Evolutionary conservation across 2,888 invertebrate species (phyloP), one percentile per base, ranked within the genome.

Genomic region (Ptychoptera albimana): DNA sequence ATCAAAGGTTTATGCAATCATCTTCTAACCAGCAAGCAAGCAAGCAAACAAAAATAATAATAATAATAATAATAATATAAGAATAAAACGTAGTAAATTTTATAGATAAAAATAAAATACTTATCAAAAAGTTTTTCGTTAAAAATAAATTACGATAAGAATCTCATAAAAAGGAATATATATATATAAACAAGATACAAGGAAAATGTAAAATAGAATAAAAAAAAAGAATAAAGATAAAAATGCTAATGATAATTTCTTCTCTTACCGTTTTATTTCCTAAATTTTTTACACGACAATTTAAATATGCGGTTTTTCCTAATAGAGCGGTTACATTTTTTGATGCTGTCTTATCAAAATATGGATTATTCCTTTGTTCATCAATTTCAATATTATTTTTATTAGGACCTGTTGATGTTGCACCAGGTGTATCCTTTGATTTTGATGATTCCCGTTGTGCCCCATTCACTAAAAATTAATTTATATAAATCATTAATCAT

Each of bases 251-350:
- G 1, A 46, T n/a, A n/a, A n/a, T n/a, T n/a, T n/a, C n/a, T n/a
- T n/a, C 42, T 73, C 82, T 79, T 59, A 89, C 88, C 68, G 89
- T 88, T 70, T 85, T 83, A 70, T 91, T 89, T 52, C 86, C 85
- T 61, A 89, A 71, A 69, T 88, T 88, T 69, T 87, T 87, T 51
- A 89, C 87, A 49, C 86, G 75, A 66, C 91, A 91, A 61, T 82
- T 88, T 53, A 91, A 71, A 60, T 87, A 88, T 41, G 89, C 88
- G 34, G 88, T 89, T 66, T 89, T 88, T 52, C 89, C 88, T 46
- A 88, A 71, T 40, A 89, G 70, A 1, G 88, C 88, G 29, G 89
- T 89, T 50, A 76, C 70, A 63, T 81, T 81, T 63, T 79, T 81
- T 39, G 82, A 81, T 32, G 76, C 76, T 45, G 73, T 69, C 55